Base-by-base conservation (phyloP, 2,113 vertebrate species). In the Stomatorhinus ivindoensis region DNA sequence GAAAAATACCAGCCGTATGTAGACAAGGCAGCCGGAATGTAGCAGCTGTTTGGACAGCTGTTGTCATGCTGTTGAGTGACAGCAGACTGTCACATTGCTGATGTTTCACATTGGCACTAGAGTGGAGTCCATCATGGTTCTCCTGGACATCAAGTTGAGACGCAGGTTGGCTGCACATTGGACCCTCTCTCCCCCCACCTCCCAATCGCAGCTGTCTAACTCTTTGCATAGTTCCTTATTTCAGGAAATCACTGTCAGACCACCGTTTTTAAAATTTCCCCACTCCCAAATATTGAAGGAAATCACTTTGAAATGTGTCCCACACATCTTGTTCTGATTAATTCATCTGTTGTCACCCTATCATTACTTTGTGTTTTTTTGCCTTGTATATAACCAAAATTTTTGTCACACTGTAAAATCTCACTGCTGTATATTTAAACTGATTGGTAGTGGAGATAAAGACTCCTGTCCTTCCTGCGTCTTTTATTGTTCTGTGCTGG, bases 251-350 rank as follows among this genome's bases (percentile, higher is more conserved):
- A n/a, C 13, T 61, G 87, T 44, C 35, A 61, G 39, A 39, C 35
- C 65, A 42, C 15, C 10, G 0, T 87, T 65, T 65, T 87, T 87
- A 44, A 31, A 50, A 86, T 31, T 87, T 87, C 39, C 21, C 55
- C 55, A 44, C 53, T 61, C 19, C 39, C 35, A 87, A 8, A 86
- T 83, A 10, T 76, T 53, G 69, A 82, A 24, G 69, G 90, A 90
- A 91, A 88, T 89, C 69, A 91, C 90, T 90, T 90, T 61, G 91
- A 90, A 87, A 87, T 55, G 35, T 88, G 88, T 91, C 93, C 93
- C 92, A 93, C 92, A 91, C 93, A 91, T 89, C 58, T 58, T 89
- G 85, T 87, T 86, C 86, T 91, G 89, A 91, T 90, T 89, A 89
- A 61, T 87, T 87, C 17, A 65, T 87, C 53, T 61, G 87, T 89